phyloP scores from a whole-genome alignment of 1,140 invertebrate genomes.

The Bombus polaris region DNA sequence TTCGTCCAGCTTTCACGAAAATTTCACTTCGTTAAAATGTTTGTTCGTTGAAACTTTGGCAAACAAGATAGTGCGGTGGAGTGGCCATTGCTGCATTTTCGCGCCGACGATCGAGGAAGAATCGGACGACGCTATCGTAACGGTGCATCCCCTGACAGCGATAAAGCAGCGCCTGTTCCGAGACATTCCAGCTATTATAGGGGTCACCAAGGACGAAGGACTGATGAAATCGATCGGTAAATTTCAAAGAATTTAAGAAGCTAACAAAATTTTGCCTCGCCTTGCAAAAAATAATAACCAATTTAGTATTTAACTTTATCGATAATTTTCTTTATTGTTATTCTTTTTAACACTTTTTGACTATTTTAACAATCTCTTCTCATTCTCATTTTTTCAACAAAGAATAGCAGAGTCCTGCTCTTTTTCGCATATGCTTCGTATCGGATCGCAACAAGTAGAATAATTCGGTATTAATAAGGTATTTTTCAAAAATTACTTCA shows the following conservation, averaged over 20 bases:
- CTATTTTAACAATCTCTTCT: too few species aligned
- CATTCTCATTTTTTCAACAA: neutral
- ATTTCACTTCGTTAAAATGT: neutral
- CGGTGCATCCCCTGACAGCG: conserved; percentile 64
- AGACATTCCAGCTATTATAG: conserved; percentile 77
- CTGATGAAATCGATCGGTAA: conserved; percentile 65
- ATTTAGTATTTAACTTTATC: too few species aligned
- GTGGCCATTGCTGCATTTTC: conserved; percentile 58
- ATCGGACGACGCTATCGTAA: conserved; percentile 72
- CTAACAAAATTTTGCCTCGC: too few species aligned
- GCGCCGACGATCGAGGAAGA: conserved; percentile 74
- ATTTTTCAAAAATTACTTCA: neutral
- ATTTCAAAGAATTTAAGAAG: neutral
- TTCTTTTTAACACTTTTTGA: fast-evolving
- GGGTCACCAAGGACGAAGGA: conserved; percentile 74
- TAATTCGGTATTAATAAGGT: too few species aligned
- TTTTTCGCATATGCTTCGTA: neutral
- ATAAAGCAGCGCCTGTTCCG: conserved; percentile 66
- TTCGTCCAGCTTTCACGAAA: too few species aligned
- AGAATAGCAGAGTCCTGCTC: neutral
- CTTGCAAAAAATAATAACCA: too few species aligned
- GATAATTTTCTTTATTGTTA: too few species aligned
- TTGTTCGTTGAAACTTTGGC: neutral
- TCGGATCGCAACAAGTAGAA: neutral
- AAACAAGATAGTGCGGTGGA: neutral